phyloP scores from a whole-genome alignment of 2,113 vertebrate genomes.

The Chrysochloris asiatica region DNA sequence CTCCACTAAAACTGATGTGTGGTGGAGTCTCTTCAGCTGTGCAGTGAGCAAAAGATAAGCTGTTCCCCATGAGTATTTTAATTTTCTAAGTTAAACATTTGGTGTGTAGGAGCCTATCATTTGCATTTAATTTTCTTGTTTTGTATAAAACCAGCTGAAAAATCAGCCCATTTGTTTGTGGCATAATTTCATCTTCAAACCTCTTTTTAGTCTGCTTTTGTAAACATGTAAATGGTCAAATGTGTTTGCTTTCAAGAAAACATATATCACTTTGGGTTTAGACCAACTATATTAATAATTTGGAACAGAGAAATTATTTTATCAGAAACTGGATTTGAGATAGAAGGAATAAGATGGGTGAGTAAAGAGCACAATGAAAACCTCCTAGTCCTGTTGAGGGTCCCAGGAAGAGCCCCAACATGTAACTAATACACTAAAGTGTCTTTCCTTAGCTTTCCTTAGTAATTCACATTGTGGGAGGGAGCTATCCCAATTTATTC shows the following conservation, averaged over 20 bases:
- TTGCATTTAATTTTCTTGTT: slow-evolving; percentile 49
- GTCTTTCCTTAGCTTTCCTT: not conserved
- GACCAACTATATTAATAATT: not conserved
- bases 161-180: not conserved
- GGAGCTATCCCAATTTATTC: not conserved
- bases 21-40: not conserved
- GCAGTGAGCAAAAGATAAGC: not conserved
- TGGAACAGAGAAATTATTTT: not conserved
- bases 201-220: slow-evolving; percentile 7
- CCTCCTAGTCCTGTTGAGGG: no score
- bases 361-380: not conserved
- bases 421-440: not conserved
- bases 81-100: not conserved
- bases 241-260: not conserved
- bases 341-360: not conserved
- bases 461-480: not conserved
- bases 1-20: not conserved
- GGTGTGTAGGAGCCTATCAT: not conserved
- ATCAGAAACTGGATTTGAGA: not conserved
- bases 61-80: not conserved
- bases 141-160: slow-evolving; percentile 9
- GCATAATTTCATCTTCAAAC: slow-evolving; percentile 22
- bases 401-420: not conserved
- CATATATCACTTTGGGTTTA: not conserved
- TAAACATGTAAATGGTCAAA: not conserved